phyloP scores from a whole-genome alignment of 2,888 invertebrate genomes.

The Euplagia quadripunctaria region DNA sequence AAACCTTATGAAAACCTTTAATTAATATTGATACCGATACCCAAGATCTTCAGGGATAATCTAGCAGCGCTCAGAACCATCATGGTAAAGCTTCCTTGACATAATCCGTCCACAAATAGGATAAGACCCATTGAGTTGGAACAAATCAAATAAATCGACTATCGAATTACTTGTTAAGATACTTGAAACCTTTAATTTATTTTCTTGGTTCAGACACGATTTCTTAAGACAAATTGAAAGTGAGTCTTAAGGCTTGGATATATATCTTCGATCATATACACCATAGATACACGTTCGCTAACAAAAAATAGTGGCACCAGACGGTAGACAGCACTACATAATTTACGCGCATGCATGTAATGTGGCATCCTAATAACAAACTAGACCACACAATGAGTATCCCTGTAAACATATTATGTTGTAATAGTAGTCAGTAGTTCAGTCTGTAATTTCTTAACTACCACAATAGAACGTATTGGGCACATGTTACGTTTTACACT shows the following conservation, averaged over 20 bases:
- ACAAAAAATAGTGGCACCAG: too few relatives aligned
- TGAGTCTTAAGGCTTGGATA: conserved; percentile 8
- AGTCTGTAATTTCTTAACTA: too few relatives aligned
- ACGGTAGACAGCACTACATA: too few relatives aligned
- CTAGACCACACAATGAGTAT: too few relatives aligned
- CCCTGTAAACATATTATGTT: too few relatives aligned
- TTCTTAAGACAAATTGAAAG: conserved; percentile 42
- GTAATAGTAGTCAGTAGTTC: too few relatives aligned
- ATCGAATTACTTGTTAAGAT: conserved; percentile 56
- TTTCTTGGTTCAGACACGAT: conserved; percentile 43
- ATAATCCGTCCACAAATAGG: conserved; percentile 62
- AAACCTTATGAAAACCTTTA: conserved; percentile 30
- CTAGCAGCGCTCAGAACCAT: conserved; percentile 40
- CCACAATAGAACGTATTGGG: too few relatives aligned
- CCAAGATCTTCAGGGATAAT: conserved; percentile 44
- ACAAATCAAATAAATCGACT: conserved; percentile 52
- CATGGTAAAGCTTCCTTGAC: conserved; percentile 39
- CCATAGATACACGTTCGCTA: too few relatives aligned
- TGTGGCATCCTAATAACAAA: too few relatives aligned
- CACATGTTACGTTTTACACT: too few relatives aligned
- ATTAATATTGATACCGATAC: conserved; percentile 41
- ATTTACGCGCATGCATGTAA: too few relatives aligned
- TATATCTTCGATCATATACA: too few relatives aligned
- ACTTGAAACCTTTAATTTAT: conserved; percentile 48
- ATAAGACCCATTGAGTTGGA: conserved; percentile 51